Evolutionary conservation across 2,888 invertebrate species (phyloP).

Genomic region (Lochmaea crataegi): DNA sequence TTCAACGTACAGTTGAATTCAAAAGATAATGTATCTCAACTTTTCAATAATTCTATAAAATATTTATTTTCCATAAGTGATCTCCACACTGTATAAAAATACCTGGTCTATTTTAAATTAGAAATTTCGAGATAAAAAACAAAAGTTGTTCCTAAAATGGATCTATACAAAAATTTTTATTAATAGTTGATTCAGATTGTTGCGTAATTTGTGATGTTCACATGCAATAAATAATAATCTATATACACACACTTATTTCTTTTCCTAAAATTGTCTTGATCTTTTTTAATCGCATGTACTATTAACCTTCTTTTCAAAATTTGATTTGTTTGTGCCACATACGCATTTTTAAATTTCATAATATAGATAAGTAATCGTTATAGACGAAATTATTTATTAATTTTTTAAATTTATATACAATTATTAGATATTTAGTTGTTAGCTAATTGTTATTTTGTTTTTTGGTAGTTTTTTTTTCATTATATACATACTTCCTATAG

Average conservation of each 20-base stretch:
- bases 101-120: no score
- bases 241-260: neutral
- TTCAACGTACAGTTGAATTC: no score
- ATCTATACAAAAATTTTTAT: no score
- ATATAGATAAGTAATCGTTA: neutral
- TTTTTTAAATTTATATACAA: conserved; percentile 12
- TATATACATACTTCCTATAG: conserved; percentile 7
- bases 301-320: conserved; percentile 3
- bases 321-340: neutral
- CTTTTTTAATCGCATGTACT: conserved; percentile 1
- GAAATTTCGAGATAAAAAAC: no score
- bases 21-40: no score
- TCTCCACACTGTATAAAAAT: no score
- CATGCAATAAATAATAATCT: neutral
- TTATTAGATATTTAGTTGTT: conserved; percentile 8
- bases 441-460: conserved; percentile 8
- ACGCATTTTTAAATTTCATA: neutral
- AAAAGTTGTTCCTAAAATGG: no score
- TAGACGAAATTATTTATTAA: conserved; percentile 9
- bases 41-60: no score
- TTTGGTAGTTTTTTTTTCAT: neutral
- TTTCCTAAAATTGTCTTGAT: neutral
- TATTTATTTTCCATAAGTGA: no score
- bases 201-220: neutral
- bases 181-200: no score